Conservation (phyloP, 2,797 vertebrate species). For the Hypotaenidia okinawae region DNA sequence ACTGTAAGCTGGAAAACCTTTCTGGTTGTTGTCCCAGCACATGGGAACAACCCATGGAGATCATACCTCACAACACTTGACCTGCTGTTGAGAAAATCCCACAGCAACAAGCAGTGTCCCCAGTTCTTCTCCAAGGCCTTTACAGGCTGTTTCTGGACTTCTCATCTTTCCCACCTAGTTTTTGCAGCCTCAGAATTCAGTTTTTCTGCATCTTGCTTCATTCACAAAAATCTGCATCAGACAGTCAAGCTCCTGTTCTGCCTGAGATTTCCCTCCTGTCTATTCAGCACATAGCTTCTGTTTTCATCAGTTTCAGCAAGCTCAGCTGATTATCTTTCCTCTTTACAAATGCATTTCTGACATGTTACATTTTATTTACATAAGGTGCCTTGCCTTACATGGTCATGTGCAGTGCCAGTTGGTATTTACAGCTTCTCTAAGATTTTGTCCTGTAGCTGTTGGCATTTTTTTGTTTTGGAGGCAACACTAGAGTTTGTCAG, state of each 20-base stretch:
- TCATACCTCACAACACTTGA: rapidly evolving
- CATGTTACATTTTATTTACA: neutral
- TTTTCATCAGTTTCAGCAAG: neutral
- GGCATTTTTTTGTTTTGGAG: neutral
- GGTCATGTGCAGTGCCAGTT: neutral
- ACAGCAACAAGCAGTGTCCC: neutral
- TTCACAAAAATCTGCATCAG: neutral
- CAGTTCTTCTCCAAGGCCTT: neutral
- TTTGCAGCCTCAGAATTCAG: neutral
- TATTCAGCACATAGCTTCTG: neutral
- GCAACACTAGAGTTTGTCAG: neutral
- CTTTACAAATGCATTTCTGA: neutral
- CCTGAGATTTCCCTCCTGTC: neutral
- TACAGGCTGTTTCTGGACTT: neutral
- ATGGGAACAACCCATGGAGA: neutral
- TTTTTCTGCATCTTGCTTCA: neutral
- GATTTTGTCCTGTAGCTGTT: neutral
- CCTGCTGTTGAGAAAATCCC: neutral
- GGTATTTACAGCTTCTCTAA: neutral
- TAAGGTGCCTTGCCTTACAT: rapidly evolving
- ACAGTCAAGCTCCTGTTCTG: neutral
- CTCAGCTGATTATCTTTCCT: neutral
- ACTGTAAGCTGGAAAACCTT: neutral
- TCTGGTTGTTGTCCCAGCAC: neutral
- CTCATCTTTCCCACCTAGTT: neutral